Percentiles rank a stretch among this genome's conserved stretches.
Conservation (phyloP, 2,113 vertebrate genomes). For the Poicephalus meyeri region DNA sequence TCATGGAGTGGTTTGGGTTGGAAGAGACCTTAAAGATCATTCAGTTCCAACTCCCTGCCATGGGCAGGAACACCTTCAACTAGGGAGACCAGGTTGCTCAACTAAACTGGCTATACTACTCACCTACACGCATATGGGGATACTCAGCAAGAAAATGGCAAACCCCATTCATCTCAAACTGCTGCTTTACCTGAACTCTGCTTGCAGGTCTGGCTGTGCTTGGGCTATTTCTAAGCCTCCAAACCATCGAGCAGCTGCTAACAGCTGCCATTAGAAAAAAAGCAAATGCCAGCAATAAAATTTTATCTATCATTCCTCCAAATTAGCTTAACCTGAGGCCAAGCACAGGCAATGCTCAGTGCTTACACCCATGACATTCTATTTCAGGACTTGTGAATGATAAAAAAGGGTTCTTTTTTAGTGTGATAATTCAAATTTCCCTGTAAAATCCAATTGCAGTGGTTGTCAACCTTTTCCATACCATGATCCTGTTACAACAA, state of each 20-base stretch:
- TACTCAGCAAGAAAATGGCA: neutral
- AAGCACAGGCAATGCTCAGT: conserved; percentile 29
- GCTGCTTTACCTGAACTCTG: neutral
- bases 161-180: neutral
- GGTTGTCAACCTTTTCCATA: conserved; percentile 15
- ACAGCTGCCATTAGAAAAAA: conserved; percentile 39
- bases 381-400: conserved; percentile 30
- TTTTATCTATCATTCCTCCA: conserved; percentile 25
- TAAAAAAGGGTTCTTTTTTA: conserved; percentile 12
- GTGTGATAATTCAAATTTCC: conserved; percentile 19
- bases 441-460: conserved; percentile 27
- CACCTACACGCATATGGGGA: neutral
- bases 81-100: neutral
- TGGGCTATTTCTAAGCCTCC: neutral
- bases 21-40: neutral
- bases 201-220: neutral
- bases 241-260: conserved; percentile 36
- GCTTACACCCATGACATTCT: conserved; percentile 23
- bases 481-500: neutral
- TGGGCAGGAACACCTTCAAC: neutral
- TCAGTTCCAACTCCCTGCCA: neutral
- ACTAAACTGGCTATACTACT: neutral
- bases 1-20: neutral
- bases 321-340: conserved; percentile 61
- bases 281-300: conserved; percentile 37